A percentile compares a stretch with the other conserved stretches of the same genome.
phyloP scores from a whole-genome alignment of 2,797 vertebrate species.

The Catharus ustulatus region DNA sequence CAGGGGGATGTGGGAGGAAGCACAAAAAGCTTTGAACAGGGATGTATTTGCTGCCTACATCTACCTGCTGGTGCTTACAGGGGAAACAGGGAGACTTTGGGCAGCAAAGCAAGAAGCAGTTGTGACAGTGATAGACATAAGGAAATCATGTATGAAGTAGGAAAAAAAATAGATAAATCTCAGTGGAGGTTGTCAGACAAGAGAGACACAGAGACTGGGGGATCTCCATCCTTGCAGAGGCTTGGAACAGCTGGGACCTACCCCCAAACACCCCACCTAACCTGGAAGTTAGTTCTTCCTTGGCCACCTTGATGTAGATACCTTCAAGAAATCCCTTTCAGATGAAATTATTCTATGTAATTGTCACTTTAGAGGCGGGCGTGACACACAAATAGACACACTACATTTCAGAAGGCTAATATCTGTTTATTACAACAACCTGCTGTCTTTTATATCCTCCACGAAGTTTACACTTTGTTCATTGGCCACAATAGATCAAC shows the following conservation, averaged over 20 bases:
- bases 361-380: not conserved
- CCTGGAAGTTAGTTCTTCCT: not conserved
- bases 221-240: not conserved
- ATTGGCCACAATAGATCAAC: no score
- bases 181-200: not conserved
- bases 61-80: not conserved
- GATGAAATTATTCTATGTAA: not conserved
- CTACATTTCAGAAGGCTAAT: no score
- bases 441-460: no score
- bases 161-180: not conserved
- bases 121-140: not conserved
- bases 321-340: not conserved
- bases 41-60: not conserved
- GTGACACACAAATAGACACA: no score
- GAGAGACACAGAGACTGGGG: not conserved
- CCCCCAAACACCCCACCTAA: not conserved
- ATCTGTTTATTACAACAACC: no score
- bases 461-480: no score
- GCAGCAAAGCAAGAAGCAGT: not conserved
- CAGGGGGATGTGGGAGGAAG: not conserved
- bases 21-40: not conserved
- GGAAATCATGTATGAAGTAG: not conserved
- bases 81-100: not conserved
- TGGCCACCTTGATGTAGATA: not conserved
- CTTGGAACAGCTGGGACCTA: not conserved